Base-by-base conservation (phyloP, 2,888 invertebrate species). In the Callyntrura sp. region DNA sequence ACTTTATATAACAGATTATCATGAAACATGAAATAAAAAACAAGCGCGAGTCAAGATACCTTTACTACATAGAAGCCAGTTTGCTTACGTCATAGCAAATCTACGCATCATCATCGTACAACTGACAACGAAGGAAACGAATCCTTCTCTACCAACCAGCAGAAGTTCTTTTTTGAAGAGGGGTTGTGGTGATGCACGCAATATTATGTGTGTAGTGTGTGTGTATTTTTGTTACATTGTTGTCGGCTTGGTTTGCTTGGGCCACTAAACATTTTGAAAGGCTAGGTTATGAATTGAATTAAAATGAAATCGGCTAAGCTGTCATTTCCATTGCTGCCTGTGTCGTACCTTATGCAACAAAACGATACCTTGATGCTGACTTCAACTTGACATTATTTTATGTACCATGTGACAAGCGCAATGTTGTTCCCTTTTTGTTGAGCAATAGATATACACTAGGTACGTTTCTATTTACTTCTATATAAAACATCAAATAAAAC, bases 211-310 rank as follows among this genome's bases (percentile, higher is more conserved):
- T 35, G 23, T 48, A 23, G 35, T 35, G 23, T 48, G 23, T 76
- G 14, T 48, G 60, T 60, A 60, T 76, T 76, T 76, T 76, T 9
- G 20, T 51, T 11, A 17, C 68, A 35, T 12, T 76, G 51, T 76
- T 76, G 76, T 76, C 51, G 76, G 76, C 76, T 51, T 76, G 55
- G 60, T 48, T 48, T 83, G 65, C 65, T 68, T 68, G 68, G 65
- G 65, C 83, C 68, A 83, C 65, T 83, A 65, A 84, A 84, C 70
- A 70, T 84, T 84, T 68, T 84, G 68, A 85, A 85, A 73, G 76
- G 85, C 43, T 73, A 73, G 85, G 85, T 85, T 85, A 73, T 85
- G 85, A 85, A 85, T 85, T 57, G 85, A 85, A 85, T 85, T 23
- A 76, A 84, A 84, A 76, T 85, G 57, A 76, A 85, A 55, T 85